Percentiles rank a stretch among this genome's conserved stretches.
Evolutionary conservation across 2,888 invertebrate species (phyloP).

Genomic region (Lampropteryx suffumata): DNA sequence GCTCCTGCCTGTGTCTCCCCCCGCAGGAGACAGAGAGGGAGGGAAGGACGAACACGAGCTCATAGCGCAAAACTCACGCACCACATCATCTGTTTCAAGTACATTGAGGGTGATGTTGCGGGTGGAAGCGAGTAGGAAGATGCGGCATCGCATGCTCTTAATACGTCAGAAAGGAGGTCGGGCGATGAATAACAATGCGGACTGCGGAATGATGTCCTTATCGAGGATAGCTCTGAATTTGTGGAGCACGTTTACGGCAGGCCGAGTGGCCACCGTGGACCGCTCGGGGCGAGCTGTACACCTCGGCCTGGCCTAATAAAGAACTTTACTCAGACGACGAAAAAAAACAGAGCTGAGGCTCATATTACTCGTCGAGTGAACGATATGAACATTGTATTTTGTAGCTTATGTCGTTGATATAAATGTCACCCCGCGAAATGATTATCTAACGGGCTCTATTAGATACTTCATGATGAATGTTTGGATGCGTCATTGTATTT

Average conservation of each 20-base stretch:
- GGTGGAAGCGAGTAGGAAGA: constrained; percentile 55
- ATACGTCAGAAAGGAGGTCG: constrained; percentile 79
- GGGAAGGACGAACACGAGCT: constrained; percentile 58
- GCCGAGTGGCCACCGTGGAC: background rate
- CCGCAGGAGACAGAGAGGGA: constrained; percentile 42
- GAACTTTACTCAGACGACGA: no score
- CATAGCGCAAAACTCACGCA: constrained; percentile 75
- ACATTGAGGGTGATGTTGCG: constrained; percentile 13
- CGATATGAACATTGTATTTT: no score
- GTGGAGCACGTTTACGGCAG: constrained; percentile 23
- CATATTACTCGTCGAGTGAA: no score
- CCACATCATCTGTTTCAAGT: constrained; percentile 49
- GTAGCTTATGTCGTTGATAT: no score
- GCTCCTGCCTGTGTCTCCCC: constrained; percentile 33
- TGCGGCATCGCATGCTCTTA: constrained; percentile 76
- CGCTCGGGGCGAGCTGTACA: no score
- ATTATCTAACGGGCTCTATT: no score
- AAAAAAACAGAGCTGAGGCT: no score
- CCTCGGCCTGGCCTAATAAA: no score
- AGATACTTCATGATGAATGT: no score
- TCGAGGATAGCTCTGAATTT: constrained; percentile 48
- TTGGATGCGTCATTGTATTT: no score
- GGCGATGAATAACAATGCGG: constrained; percentile 80
- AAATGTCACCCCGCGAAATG: no score
- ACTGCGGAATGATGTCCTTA: constrained; percentile 79